Evolutionary conservation across 1,140 invertebrate species (phyloP).

Genomic region (Nephotettix cincticeps): DNA sequence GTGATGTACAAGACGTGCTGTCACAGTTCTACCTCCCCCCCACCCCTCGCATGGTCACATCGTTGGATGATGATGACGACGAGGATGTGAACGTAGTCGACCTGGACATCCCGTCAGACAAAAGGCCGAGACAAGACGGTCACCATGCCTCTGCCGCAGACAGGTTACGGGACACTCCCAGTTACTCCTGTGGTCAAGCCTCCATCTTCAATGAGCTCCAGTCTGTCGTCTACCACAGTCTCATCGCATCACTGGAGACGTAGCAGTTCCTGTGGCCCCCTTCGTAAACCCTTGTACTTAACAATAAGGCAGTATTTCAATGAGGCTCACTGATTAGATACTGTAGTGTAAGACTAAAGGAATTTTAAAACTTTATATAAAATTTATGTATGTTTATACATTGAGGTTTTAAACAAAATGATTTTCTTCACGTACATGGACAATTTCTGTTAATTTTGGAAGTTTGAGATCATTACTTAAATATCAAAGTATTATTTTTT

Average conservation of each 20-base stretch:
- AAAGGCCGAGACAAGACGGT: constrained; percentile 33
- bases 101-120: constrained; percentile 32
- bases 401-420: too few relatives aligned
- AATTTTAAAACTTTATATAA: too few relatives aligned
- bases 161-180: background rate
- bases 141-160: constrained; percentile 27
- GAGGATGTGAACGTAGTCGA: constrained; percentile 43
- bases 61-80: constrained; percentile 60
- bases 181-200: constrained; percentile 59
- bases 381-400: too few relatives aligned
- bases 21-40: constrained; percentile 72
- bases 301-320: constrained; percentile 7
- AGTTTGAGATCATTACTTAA: too few relatives aligned
- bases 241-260: constrained; percentile 67
- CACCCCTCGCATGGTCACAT: constrained; percentile 64
- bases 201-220: constrained; percentile 68
- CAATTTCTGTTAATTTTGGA: too few relatives aligned
- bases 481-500: too few relatives aligned
- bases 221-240: constrained; percentile 64
- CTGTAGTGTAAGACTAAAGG: too few relatives aligned
- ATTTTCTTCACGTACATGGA: too few relatives aligned
- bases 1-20: constrained; percentile 59
- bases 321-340: background rate
- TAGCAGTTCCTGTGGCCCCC: constrained; percentile 45
- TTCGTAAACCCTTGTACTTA: constrained; percentile 2